Evolutionary conservation across 2,888 invertebrate species (phyloP), one percentile per base, ranked within the genome.

Genomic region (Latheticus oryzae): DNA sequence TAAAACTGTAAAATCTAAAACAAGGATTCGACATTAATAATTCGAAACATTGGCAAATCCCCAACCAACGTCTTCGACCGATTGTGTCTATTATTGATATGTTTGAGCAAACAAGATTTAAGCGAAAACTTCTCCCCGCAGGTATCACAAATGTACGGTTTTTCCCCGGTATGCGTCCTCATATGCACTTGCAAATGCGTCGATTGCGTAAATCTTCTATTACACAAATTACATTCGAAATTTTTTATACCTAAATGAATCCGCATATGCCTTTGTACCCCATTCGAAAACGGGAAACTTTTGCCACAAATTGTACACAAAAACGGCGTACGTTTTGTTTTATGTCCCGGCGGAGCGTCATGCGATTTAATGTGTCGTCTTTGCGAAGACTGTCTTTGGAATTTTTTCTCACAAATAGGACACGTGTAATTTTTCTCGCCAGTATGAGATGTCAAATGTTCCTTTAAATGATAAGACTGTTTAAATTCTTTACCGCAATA

Each of bases 141-240:
- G 23, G 76, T 73, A 54, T 78, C 77, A 71, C 84, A 84, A 53
- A 79, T 72, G 63, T 79, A 83, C 1, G 83, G 83, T 28, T 79
- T 77, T 19, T 79, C 77, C 2, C 82, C 83, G 1, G 79, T 78
- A 62, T 84, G 84, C 1, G 77, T 76, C 60, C 82, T 74, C 74
- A 80, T 80, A 62, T 84, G 84, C 50, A 82, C 80, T 13, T 76
- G 77, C 43, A 81, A 71, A 63, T 79, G 78, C 8, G 78, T 78
- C 2, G 74, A 73, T 61, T 80, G 76, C 1, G 77, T 76, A 62
- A 80, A 81, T 26, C 65, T 71, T 57, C 76, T 73, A 13, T 71
- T 58, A 59, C 81, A 81, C 19, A 77, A 47, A 8, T 72, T 63
- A 62, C 81, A 81, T 50, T 73, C 70, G 59, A 72, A 77, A 23